phyloP scores from a whole-genome alignment of 2,113 vertebrate species.

The Polypterus senegalus region DNA sequence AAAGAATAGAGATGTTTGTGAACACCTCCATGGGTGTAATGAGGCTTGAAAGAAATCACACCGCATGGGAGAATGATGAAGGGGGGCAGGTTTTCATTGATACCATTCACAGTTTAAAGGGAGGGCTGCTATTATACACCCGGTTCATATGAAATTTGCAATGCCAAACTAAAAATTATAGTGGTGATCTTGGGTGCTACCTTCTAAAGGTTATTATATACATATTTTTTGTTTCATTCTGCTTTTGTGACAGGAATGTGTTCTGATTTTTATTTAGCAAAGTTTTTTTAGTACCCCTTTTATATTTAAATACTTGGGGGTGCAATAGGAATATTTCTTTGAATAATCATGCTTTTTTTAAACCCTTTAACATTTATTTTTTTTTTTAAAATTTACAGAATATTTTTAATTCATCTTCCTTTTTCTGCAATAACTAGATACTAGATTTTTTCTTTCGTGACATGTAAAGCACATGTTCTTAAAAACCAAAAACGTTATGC shows the following conservation, averaged over 20 bases:
- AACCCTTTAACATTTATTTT: no score
- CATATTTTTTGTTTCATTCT: slow-evolving; percentile 1
- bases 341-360: no score
- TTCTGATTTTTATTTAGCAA: neutral
- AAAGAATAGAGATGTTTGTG: slow-evolving; percentile 35
- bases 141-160: slow-evolving; percentile 27
- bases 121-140: slow-evolving; percentile 27
- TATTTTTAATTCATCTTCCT: no score
- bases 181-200: slow-evolving; percentile 19
- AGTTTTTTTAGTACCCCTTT: no score
- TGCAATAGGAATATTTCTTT: no score
- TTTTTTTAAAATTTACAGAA: no score
- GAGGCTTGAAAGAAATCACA: slow-evolving; percentile 35
- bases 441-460: no score
- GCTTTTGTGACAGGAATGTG: slow-evolving; percentile 12
- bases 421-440: no score
- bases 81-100: slow-evolving; percentile 20
- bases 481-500: no score
- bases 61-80: slow-evolving; percentile 28
- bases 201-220: slow-evolving; percentile 19
- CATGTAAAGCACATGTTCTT: no score
- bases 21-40: slow-evolving; percentile 52
- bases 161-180: slow-evolving; percentile 27
- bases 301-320: no score
- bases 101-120: slow-evolving; percentile 24